Conservation (phyloP, 2,797 vertebrate genomes). For the Gambelia wislizenii region DNA sequence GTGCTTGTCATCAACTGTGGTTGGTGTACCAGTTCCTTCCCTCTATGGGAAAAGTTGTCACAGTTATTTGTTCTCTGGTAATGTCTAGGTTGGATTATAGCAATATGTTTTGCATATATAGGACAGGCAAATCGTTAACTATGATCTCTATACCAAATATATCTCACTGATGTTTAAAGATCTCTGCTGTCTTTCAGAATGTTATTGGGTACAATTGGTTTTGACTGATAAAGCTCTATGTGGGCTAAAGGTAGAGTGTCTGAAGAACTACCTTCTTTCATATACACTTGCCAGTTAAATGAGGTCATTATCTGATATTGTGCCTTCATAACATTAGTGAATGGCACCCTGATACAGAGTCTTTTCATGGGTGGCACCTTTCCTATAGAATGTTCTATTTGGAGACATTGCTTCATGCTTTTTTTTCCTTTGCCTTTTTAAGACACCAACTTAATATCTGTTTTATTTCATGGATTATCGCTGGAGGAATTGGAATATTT, state of each 20-base stretch:
- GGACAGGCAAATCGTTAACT: background rate
- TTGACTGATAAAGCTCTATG: background rate
- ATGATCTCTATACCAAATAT: background rate
- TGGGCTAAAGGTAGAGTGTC: background rate
- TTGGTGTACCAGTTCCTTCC: background rate
- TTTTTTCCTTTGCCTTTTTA: background rate
- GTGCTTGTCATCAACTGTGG: background rate
- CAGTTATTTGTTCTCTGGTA: too few species aligned
- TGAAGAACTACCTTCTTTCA: background rate
- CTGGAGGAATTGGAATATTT: background rate
- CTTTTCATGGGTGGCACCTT: background rate
- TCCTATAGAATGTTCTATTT: background rate
- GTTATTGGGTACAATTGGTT: background rate
- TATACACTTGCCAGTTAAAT: background rate
- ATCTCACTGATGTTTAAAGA: background rate
- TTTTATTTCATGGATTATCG: background rate
- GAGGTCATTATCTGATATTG: background rate
- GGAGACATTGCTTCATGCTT: too few species aligned
- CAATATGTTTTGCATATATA: background rate
- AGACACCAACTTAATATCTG: too few species aligned
- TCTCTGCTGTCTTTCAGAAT: background rate
- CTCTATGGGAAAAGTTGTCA: background rate
- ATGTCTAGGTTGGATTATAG: background rate
- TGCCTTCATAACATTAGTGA: background rate
- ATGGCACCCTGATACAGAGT: too few species aligned